Percentiles rank a stretch among this genome's conserved stretches.
Evolutionary conservation across 2,113 vertebrate genomes (phyloP).

Genomic region (Helogale parvula): DNA sequence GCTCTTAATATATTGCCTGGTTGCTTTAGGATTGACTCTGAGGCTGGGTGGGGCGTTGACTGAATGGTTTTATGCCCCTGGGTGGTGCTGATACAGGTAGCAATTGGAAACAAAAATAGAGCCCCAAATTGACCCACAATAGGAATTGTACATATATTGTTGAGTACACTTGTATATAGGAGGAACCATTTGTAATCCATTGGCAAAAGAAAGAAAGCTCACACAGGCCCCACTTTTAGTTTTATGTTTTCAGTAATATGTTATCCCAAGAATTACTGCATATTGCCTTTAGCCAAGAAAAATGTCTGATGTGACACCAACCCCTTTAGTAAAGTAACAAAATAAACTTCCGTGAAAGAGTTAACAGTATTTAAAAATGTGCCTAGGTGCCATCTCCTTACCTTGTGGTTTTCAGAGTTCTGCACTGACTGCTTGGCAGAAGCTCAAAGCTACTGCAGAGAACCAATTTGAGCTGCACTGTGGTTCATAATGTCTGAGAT

Average conservation of each 20-base stretch:
- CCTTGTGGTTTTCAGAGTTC: not conserved
- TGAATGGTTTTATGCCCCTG: not conserved
- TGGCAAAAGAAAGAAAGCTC: not conserved
- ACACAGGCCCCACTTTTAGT: not conserved
- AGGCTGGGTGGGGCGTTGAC: not conserved
- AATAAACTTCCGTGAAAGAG: conserved; percentile 24
- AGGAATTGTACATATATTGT: not conserved
- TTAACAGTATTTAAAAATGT: not conserved
- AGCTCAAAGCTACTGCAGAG: not conserved
- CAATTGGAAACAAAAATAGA: not conserved
- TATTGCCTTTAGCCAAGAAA: conserved; percentile 39
- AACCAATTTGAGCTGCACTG: not conserved
- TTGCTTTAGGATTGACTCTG: not conserved
- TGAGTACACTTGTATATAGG: not conserved
- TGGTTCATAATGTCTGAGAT: conserved; percentile 13
- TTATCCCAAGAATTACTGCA: not conserved
- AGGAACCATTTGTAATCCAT: conserved; percentile 37
- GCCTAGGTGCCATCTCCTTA: not conserved
- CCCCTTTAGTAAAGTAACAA: conserved; percentile 10
- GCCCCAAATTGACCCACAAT: not conserved
- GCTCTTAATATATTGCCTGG: not conserved
- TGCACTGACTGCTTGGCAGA: not conserved
- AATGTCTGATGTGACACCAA: not conserved
- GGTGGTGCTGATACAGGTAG: not conserved
- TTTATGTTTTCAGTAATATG: not conserved